Evolutionary conservation across 1,140 invertebrate species (phyloP), one percentile per base, ranked within the genome.

Genomic region (Dufourea novaeangliae): DNA sequence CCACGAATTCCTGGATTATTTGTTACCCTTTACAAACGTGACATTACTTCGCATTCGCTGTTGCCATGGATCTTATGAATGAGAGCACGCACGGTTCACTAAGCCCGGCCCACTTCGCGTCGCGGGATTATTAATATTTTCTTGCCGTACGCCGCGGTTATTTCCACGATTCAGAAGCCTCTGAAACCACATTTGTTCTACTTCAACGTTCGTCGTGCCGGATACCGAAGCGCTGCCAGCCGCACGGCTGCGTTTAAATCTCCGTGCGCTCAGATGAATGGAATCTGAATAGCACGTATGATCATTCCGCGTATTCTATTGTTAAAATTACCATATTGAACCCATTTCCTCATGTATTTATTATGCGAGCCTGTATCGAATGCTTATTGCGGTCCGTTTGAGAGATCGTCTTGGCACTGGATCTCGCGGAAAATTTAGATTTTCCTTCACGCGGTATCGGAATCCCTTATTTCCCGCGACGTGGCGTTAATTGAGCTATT

Each of bases 211-310:
- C 41, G 17, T 6, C 22, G 52, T 5, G 10, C 6, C 7, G 22
- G 57, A 62, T 34, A 62, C 11, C 7, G 29, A 12, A 1, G 10
- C 5, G 29, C 39, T 62, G 69, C 39, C 69, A 62, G 12, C 22
- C 39, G 44, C 44, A 52, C 44, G 32, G 44, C 59, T 73, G 44
- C 39, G n/a, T 63, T 73, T 73, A 73, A 73, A 73, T 73, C 70
- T 64, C 39, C 25, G 10, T 6, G 32, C 6, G 52, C 50, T 29
- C 34, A 27, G 70, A 73, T 17, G 69, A 72, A 72, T 37, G 41
- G 54, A 59, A 57, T 54, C 37, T 25, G 50, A 57, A 41, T 69
- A 69, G 50, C 67, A 41, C 32, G 54, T 59, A 59, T 61, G 56
- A 46, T 46, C 54, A n/a, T 57, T 32, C 6, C 25, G 14, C 37